Evolutionary conservation across 2,797 vertebrate species (phyloP).

Genomic region (Echeneis naucrates): DNA sequence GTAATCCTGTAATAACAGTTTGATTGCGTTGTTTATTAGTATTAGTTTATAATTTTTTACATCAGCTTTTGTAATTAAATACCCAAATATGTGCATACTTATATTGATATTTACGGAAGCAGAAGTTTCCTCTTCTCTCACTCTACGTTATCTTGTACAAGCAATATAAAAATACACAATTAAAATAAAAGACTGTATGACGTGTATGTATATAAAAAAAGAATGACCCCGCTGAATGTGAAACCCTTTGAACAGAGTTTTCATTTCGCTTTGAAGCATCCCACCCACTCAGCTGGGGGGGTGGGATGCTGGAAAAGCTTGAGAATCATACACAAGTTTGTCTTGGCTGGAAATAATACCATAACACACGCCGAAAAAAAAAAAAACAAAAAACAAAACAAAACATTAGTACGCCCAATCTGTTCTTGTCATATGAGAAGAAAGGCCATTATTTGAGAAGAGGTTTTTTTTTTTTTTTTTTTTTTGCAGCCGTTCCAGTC

Average conservation of each 20-base stretch:
- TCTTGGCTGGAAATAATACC: conserved; percentile 29
- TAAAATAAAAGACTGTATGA: not conserved
- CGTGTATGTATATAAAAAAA: not conserved
- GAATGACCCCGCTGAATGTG: not conserved
- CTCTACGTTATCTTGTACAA: not conserved
- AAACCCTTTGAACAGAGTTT: not conserved
- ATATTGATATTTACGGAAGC: not conserved
- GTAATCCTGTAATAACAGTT: too few species aligned
- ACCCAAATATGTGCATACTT: not conserved
- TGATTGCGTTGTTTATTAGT: not conserved
- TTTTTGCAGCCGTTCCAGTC: conserved; percentile 50
- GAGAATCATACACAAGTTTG: conserved; percentile 33
- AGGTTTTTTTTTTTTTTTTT: conserved; percentile 12
- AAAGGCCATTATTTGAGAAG: conserved; percentile 42
- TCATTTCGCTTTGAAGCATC: not conserved
- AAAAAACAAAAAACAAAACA: too few species aligned
- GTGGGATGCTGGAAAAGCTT: conserved; percentile 12
- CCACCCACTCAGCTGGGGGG: not conserved
- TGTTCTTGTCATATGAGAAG: conserved; percentile 46
- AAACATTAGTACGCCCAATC: conserved; percentile 75
- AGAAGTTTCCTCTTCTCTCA: not conserved
- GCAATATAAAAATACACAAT: not conserved
- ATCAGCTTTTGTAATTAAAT: not conserved
- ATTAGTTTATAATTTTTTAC: not conserved
- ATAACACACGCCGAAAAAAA: conserved; percentile 51